Base-by-base conservation (phyloP, 2,888 invertebrate species). In the Xestia sexstrigata region DNA sequence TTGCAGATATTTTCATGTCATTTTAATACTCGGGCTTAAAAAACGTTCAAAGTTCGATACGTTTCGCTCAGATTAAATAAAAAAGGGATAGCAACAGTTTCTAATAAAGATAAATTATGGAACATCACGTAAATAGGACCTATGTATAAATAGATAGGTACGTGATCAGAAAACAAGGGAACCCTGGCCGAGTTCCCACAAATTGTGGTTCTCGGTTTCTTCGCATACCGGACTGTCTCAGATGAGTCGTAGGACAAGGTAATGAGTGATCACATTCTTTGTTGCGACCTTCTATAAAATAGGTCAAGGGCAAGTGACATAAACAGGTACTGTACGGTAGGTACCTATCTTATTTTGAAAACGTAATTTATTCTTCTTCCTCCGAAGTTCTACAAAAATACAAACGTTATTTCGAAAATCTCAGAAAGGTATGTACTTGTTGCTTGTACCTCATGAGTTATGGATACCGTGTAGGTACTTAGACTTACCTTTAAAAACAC, bases 361-460 rank as follows among this genome's bases (percentile, higher is more conserved):
- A 67, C 47, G 5, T 39, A 17, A 6, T 58, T 58, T 58, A 15
- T 58, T 58, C 6, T 58, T 58, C 26, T 58, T 26, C 7, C 58
- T 58, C 6, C n/a, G 6, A 6, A 26, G 58, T 13, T 47, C 9
- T 35, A 9, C 35, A 39, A 42, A 77, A 45, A 49, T 20, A 30
- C 1, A 5, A 30, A n/a, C 2, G 13, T 26, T 15, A 78, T 58
- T 42, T 58, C 6, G 6, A 26, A 6, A 26, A 67, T n/a, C 39
- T 30, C 11, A 11, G 30, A 8, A 49, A 47, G 23, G 17, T 39
- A 69, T 20, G 13, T 39, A 58, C 23, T 20, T 68, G 39, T 49
- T 58, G 30, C 30, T 77, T 15, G 47, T 77, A 8, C 20, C 58
- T 79, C 80, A 60, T 79, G 47, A 76, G 42, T 76, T 79, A 79